These are phyloP conservation scores for Passer montanus DNA, from an alignment of 2,113 vertebrate species.

Conservation along the genomic window DNA sequence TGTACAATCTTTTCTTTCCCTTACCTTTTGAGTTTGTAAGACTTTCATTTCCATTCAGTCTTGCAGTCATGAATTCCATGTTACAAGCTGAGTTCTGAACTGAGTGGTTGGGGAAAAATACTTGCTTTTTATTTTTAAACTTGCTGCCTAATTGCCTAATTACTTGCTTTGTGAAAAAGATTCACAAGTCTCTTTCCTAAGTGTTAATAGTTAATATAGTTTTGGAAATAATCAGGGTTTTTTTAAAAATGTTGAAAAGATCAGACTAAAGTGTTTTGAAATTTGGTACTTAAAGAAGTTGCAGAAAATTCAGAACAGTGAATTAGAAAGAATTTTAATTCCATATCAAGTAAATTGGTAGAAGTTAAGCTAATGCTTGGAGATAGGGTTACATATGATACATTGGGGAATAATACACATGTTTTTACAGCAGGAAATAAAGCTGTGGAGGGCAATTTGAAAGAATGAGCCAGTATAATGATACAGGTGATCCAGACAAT, in stretches of 20 bases:
- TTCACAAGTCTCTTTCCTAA: neutral
- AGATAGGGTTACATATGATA: neutral
- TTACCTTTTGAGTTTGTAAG: neutral
- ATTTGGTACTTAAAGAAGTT: neutral
- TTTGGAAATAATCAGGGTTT: neutral
- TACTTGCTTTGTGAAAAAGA: neutral
- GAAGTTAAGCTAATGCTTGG: neutral
- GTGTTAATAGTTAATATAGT: neutral
- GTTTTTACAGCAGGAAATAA: neutral
- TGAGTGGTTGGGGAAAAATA: neutral
- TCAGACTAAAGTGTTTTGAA: neutral
- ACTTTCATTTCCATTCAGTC: neutral
- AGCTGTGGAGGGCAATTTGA: neutral
- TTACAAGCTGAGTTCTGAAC: neutral
- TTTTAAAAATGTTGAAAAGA: neutral
- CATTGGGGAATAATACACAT: neutral
- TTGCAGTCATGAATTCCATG: accelerated
- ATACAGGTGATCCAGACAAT: neutral
- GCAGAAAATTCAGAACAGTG: neutral
- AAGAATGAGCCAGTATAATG: neutral
- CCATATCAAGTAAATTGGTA: neutral
- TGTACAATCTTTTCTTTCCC: neutral
- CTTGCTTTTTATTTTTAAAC: neutral
- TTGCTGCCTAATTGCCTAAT: neutral
- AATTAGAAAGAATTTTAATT: neutral